Evolutionary conservation across 2,113 vertebrate genomes (phyloP), one percentile per base, ranked within the genome.

Genomic region (Procavia capensis): DNA sequence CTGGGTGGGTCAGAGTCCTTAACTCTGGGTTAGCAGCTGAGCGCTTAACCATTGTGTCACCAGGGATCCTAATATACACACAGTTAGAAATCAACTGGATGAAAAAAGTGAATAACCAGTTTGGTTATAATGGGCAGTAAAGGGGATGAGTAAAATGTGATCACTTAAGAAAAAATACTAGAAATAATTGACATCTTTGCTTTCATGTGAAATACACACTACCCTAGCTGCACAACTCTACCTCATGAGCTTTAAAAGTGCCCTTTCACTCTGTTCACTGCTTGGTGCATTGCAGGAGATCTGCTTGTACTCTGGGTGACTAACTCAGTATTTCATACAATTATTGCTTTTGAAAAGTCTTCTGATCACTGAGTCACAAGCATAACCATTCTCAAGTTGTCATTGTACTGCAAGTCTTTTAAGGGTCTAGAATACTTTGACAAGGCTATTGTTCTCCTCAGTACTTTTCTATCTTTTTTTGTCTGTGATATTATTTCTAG

Each of bases 401-500:
- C 95, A 80, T 47, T 96, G 22, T 66, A 86, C 5, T 95, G 85
- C 79, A 96, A 78, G 57, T 79, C 41, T 86, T 92, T 89, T 3
- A 16, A 74, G 66, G 92, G 66, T 82, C 59, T 86, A 8, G 2
- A 19, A n/a, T 85, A 39, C 81, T 94, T 91, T 95, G 91, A 66
- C 82, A 95, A 45, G 29, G n/a, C 59, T 54, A 34, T 57, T 54
- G 81, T 68, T 94, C 97, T n/a, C 63, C 89, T 95, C 75, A 9
- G 25, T 57, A 80, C n/a, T 95, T 94, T 95, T 96, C 86, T 94
- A 90, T 75, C 59, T 68, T 94, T 68, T 94, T 79, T 91, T 95
- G 91, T 92, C 78, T 82, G 78, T 94, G 63, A n/a, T 39, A 92
- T 85, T 93, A 68, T 97, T 98, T 97, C 91, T 31, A 86, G 88